These are phyloP conservation scores for Cynodonichthys magdalenae DNA, from an alignment of 2,797 vertebrate species.

Conservation along the genomic window DNA sequence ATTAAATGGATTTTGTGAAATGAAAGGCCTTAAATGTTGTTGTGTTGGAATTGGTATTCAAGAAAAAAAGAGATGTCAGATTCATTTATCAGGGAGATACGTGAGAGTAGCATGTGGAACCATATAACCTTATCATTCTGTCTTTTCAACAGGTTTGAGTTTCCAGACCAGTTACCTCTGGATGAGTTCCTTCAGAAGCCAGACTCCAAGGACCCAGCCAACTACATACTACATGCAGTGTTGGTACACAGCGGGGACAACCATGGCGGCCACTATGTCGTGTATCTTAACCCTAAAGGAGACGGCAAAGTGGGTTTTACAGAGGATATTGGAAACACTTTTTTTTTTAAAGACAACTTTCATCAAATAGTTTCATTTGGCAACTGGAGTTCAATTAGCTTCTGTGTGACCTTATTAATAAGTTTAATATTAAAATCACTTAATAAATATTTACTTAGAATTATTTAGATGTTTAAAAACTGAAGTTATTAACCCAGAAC, in stretches of 20 bases:
- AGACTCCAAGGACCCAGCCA: constrained; percentile 96
- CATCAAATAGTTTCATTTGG: constrained; percentile 24
- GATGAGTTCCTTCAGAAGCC: constrained; percentile 99
- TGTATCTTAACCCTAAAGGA: constrained; percentile 98
- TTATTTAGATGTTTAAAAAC: too few species aligned
- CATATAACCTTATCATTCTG: too few species aligned
- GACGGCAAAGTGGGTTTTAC: constrained; percentile 96
- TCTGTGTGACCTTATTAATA: not conserved
- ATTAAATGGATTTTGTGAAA: too few species aligned
- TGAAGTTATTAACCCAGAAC: too few species aligned
- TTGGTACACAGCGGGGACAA: constrained; percentile 99
- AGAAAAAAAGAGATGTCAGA: too few species aligned
- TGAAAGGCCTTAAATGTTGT: too few species aligned
- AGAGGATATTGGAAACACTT: constrained; percentile 84
- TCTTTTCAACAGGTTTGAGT: constrained; percentile 88
- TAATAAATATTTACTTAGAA: too few species aligned
- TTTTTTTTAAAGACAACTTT: constrained; percentile 60
- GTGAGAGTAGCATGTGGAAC: not conserved
- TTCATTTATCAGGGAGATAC: too few species aligned
- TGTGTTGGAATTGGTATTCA: too few species aligned
- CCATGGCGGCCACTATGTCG: constrained; percentile 98
- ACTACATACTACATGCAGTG: constrained; percentile 98
- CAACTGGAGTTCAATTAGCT: too few species aligned
- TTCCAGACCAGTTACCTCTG: constrained; percentile 95
- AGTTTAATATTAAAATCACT: too few species aligned